These are phyloP conservation scores for Ctenomys sociabilis DNA, from an alignment of 2,113 vertebrate species.

Conservation along the genomic window DNA sequence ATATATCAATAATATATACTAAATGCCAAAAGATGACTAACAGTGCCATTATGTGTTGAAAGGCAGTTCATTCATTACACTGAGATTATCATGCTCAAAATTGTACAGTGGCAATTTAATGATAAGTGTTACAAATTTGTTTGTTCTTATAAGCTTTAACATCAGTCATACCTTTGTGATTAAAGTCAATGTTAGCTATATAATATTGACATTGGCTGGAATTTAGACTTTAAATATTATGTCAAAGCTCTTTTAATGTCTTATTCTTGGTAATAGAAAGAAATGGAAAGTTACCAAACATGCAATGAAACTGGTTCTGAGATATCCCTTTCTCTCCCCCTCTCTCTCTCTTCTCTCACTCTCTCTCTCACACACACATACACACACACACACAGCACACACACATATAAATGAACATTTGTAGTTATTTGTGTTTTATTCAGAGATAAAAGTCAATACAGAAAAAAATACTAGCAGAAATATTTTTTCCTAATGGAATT, in stretches of 20 bases:
- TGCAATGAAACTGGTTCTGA: not conserved
- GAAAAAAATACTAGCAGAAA: slow-evolving; percentile 43
- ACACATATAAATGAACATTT: slow-evolving; percentile 18
- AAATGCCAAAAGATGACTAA: slow-evolving; percentile 22
- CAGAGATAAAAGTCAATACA: slow-evolving; percentile 3
- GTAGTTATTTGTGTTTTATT: slow-evolving; percentile 33
- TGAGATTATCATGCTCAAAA: slow-evolving; percentile 13
- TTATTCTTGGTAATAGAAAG: slow-evolving; percentile 37
- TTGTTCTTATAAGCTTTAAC: slow-evolving; percentile 67
- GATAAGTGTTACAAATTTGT: slow-evolving; percentile 55
- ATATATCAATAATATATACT: slow-evolving; percentile 27
- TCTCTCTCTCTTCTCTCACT: not conserved
- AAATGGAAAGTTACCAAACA: slow-evolving; percentile 4
- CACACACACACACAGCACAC: not conserved
- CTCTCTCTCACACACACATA: not conserved
- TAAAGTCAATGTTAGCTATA: slow-evolving; percentile 76
- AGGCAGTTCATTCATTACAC: not conserved
- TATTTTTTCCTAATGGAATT: slow-evolving; percentile 65
- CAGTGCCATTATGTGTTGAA: not conserved
- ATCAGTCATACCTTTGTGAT: slow-evolving; percentile 69
- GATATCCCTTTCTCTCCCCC: not conserved
- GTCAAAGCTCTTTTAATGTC: slow-evolving; percentile 58
- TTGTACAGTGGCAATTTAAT: slow-evolving; percentile 23
- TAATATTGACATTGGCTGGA: slow-evolving; percentile 64
- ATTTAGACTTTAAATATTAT: slow-evolving; percentile 69